These are phyloP conservation scores for Scolopax bukidnonensis DNA, from an alignment of 2,797 vertebrate species.

Conservation along the genomic window DNA sequence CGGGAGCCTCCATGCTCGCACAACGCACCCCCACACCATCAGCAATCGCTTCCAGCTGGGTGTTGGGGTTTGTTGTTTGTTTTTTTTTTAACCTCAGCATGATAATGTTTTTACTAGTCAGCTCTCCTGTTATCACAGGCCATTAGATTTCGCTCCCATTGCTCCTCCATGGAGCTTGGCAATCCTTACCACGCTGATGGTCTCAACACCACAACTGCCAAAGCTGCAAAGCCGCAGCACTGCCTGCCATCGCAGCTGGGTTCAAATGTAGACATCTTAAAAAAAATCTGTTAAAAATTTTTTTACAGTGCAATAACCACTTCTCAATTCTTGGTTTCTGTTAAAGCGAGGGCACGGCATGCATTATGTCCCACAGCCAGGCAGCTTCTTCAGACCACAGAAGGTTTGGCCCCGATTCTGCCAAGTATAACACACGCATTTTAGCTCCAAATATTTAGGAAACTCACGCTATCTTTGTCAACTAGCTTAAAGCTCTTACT, in stretches of 20 bases:
- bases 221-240: not conserved
- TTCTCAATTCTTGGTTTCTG: not conserved
- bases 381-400: not conserved
- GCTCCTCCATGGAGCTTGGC: not conserved
- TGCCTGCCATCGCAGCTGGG: fast-evolving
- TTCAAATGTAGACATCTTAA: not conserved
- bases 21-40: not conserved
- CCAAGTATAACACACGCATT: not conserved
- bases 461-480: not conserved
- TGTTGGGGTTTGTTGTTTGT: not conserved
- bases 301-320: not conserved
- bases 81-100: not conserved
- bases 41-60: not conserved
- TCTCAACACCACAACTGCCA: fast-evolving
- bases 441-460: not conserved
- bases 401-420: not conserved
- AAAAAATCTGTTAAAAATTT: not conserved
- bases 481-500: not conserved
- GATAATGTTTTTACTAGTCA: not conserved
- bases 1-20: not conserved
- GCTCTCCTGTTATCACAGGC: not conserved
- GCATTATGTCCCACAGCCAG: not conserved
- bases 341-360: fast-evolving
- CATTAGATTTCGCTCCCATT: not conserved
- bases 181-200: not conserved